A percentile compares a stretch with the other conserved stretches of the same genome.
phyloP scores from a whole-genome alignment of 2,113 vertebrate genomes.

The Porphyrio hochstetteri region DNA sequence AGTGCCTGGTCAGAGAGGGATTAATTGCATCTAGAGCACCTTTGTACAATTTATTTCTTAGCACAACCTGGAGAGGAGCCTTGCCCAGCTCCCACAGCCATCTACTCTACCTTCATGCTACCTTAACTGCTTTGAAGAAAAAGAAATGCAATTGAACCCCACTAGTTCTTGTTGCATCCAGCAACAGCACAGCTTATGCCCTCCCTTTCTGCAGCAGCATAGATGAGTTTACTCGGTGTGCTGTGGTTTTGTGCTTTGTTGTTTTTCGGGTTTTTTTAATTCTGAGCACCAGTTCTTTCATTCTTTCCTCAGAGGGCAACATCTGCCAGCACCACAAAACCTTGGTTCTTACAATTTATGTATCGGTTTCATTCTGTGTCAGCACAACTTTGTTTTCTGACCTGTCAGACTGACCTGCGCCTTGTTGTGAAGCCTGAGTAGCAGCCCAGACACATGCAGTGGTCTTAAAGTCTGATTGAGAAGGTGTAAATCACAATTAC shows the following conservation, averaged over 20 bases:
- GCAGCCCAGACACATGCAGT: background rate
- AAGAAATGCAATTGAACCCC: background rate
- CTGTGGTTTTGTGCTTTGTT: background rate
- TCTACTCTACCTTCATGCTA: background rate
- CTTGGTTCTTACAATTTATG: background rate
- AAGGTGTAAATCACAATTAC: background rate
- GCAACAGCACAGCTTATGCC: background rate
- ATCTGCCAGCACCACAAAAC: background rate
- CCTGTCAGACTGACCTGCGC: background rate
- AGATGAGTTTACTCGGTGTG: background rate
- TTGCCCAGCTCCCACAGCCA: background rate
- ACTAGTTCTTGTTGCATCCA: background rate
- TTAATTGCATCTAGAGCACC: background rate
- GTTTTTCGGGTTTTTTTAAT: no score
- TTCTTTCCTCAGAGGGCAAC: background rate
- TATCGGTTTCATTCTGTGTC: fast-evolving
- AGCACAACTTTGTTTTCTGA: fast-evolving
- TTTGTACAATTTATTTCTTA: background rate
- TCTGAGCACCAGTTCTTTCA: background rate
- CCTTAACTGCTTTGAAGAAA: background rate
- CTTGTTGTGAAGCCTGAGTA: background rate
- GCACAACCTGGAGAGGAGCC: background rate
- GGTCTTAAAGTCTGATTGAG: background rate
- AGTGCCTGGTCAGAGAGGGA: background rate
- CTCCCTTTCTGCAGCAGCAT: background rate